phyloP scores from a whole-genome alignment of 2,113 vertebrate species.

The Piaya cayana region DNA sequence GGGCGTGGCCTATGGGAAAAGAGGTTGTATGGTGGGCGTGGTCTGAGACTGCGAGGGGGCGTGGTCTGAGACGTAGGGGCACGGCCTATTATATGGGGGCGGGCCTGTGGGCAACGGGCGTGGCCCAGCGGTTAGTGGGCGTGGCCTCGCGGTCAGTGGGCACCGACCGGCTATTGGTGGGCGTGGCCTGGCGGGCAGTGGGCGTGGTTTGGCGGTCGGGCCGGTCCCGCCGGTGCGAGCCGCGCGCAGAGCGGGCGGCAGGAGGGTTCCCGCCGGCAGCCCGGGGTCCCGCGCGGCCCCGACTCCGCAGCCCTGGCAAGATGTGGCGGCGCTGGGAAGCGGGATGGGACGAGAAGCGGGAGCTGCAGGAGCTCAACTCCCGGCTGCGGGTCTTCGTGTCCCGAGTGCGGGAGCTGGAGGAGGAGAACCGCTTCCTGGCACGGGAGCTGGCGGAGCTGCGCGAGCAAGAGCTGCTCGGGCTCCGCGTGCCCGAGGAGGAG shows the following conservation, averaged over 20 bases:
- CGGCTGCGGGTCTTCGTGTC: constrained; percentile 85
- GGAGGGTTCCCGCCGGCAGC: not conserved
- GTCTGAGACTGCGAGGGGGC: too few relatives aligned
- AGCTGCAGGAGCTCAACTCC: constrained; percentile 81
- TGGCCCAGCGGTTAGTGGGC: too few relatives aligned
- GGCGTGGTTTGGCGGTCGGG: not conserved
- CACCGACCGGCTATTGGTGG: too few relatives aligned
- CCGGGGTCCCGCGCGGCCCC: not conserved
- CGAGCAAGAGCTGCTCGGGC: constrained; percentile 66
- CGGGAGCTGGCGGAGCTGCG: constrained; percentile 70
- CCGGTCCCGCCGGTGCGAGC: too few relatives aligned
- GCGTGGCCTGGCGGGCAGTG: not conserved
- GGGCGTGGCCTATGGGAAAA: too few relatives aligned
- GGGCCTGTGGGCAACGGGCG: too few relatives aligned
- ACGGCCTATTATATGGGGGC: too few relatives aligned
- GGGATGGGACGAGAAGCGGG: constrained; percentile 39
- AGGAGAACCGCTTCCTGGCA: constrained; percentile 74
- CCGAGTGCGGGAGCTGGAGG: constrained; percentile 86
- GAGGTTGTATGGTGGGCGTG: too few relatives aligned
- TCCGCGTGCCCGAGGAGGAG: constrained; percentile 58
- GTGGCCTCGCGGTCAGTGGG: not conserved
- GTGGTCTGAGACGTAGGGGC: too few relatives aligned
- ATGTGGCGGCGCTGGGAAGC: constrained; percentile 13
- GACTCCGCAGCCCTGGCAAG: not conserved
- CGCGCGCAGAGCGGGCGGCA: not conserved